Evolutionary conservation across 1,140 invertebrate species (phyloP), one percentile per base, ranked within the genome.

Genomic region (Pseudomyrmex sp.): DNA sequence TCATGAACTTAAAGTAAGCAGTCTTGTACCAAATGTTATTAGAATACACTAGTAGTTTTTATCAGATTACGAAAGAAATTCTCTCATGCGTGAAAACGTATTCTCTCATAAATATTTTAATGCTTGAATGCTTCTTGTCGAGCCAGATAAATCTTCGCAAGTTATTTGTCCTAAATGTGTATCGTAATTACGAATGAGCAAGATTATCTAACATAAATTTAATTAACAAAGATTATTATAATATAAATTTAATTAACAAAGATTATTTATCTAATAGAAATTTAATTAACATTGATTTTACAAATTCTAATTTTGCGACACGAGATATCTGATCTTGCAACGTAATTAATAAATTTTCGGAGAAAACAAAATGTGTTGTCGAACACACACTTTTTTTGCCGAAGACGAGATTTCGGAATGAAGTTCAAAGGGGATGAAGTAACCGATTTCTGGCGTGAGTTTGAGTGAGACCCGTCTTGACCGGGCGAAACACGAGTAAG

Each of bases 341-440:
- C 5, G 13, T 26, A 54, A 54, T 44, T 35, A 35, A 20, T 65
- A 65, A 2, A 52, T 75, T 52, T 50, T 52, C 20, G 3, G 44
- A 20, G 26, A 26, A 26, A 26, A 26, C 26, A 35, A 66, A 23
- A 20, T n/a, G 18, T 35, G 35, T 35, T 35, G 35, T 35, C 35
- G 35, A 35, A 35, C 35, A 7, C 35, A 35, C 5, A 35, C 5
- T 35, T 35, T 35, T 35, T 35, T 35, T 35, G 35, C 4, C 48
- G 2, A 54, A 20, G 74, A 44, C 12, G n/a, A 15, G n/a, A 68
- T 74, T 74, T 62, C 48, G n/a, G 10, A 80, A n/a, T 72, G 74
- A 20, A 86, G 79, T 76, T 12, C n/a, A 20, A 75, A 26, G 59
- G 79, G 85, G 85, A 75, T 80, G 82, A 84, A 82, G 35, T 50